phyloP scores from a whole-genome alignment of 1,140 invertebrate genomes.

The Saccostrea echinata region DNA sequence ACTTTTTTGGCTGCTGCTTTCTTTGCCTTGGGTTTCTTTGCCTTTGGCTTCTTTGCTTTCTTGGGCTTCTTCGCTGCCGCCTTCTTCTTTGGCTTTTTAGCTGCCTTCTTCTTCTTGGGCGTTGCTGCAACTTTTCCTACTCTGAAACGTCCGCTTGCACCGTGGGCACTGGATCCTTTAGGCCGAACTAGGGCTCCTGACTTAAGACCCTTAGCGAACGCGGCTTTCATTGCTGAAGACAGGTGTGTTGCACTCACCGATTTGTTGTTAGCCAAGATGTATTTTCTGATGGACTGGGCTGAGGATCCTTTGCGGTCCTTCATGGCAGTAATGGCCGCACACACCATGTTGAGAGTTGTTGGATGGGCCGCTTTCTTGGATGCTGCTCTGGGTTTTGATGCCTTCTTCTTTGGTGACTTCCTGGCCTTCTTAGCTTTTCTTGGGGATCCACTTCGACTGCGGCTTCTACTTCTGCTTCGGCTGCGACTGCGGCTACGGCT shows the following conservation, averaged over 20 bases:
- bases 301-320: constrained; percentile 69
- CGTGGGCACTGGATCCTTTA: constrained; percentile 48
- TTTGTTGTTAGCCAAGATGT: constrained; percentile 72
- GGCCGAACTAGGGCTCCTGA: constrained; percentile 51
- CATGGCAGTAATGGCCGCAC: constrained; percentile 57
- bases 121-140: constrained; percentile 44
- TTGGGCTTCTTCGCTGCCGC: constrained; percentile 22
- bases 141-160: constrained; percentile 48
- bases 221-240: constrained; percentile 41
- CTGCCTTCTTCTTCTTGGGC: constrained; percentile 44
- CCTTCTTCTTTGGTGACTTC: constrained; percentile 40
- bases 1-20: constrained; percentile 39
- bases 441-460: constrained; percentile 17
- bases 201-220: constrained; percentile 44
- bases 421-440: not conserved
- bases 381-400: constrained; percentile 17
- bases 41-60: constrained; percentile 43
- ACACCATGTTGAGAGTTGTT: constrained; percentile 54
- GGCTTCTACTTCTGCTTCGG: constrained; percentile 31
- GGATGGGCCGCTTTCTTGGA: constrained; percentile 39
- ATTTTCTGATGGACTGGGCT: constrained; percentile 72
- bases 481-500: constrained; percentile 35
- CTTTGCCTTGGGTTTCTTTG: constrained; percentile 40
- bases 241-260: constrained; percentile 22
- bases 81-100: constrained; percentile 47